phyloP scores from a whole-genome alignment of 2,113 vertebrate species.

The Fregata magnificens region DNA sequence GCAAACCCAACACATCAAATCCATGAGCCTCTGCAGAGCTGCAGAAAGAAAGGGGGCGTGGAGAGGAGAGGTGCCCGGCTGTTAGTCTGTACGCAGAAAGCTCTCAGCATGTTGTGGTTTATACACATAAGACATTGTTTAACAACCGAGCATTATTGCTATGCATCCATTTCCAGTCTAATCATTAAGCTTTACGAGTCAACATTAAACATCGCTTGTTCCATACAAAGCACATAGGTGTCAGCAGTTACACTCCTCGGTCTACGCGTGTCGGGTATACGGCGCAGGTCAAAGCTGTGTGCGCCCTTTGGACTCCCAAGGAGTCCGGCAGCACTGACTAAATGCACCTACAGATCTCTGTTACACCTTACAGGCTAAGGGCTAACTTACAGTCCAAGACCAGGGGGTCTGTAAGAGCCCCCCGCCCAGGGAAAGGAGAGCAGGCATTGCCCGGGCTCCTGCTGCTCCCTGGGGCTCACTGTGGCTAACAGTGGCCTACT shows the following conservation, averaged over 20 bases:
- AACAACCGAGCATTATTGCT: constrained; percentile 53
- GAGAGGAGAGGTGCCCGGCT: neutral
- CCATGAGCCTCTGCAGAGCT: neutral
- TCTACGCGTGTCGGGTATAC: fast-evolving
- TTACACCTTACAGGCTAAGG: neutral
- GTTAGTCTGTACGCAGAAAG: neutral
- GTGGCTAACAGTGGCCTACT: neutral
- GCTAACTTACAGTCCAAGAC: neutral
- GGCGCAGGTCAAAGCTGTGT: neutral
- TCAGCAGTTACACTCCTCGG: neutral
- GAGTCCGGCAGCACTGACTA: neutral
- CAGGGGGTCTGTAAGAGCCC: neutral
- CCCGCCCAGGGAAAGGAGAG: neutral
- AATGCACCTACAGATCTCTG: neutral
- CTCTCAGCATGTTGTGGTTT: neutral
- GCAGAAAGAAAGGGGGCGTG: neutral
- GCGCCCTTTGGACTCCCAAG: neutral
- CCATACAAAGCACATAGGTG: neutral
- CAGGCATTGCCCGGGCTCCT: neutral
- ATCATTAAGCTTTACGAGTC: neutral
- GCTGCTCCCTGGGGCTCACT: neutral
- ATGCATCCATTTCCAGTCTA: neutral
- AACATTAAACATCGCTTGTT: neutral
- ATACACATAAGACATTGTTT: neutral
- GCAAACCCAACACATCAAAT: neutral